phyloP scores from a whole-genome alignment of 2,113 vertebrate species.

The Neotragus pygmaeus region DNA sequence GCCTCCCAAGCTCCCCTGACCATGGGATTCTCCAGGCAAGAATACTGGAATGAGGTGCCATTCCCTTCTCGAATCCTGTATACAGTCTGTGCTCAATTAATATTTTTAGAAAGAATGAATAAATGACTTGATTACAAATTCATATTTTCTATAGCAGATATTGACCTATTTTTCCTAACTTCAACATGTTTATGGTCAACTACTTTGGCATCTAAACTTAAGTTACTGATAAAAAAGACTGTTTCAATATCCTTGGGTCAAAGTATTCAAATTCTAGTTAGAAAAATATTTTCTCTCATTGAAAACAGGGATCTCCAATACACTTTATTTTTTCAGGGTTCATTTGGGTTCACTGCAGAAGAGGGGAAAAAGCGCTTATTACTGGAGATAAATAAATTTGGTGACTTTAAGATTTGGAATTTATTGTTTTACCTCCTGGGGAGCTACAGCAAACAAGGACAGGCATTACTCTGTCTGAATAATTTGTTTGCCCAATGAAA shows the following conservation, averaged over 20 bases:
- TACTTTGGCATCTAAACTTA: not conserved
- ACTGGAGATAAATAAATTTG: conserved; percentile 53
- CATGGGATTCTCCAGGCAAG: not conserved
- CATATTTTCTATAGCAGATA: not conserved
- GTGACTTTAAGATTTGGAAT: conserved; percentile 52
- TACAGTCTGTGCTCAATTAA: not conserved
- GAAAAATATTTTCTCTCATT: not conserved
- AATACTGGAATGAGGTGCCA: not conserved
- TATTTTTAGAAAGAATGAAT: not conserved
- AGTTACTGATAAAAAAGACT: not conserved
- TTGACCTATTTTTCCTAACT: not conserved
- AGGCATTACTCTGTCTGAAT: conserved; percentile 62
- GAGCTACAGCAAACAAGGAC: conserved; percentile 47
- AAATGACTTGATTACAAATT: not conserved
- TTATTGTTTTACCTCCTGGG: conserved; percentile 53
- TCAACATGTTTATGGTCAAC: not conserved
- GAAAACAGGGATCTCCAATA: conserved; percentile 6
- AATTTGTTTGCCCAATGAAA: conserved; percentile 48
- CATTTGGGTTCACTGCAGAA: conserved; percentile 29
- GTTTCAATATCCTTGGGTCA: not conserved
- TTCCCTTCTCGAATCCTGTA: not conserved
- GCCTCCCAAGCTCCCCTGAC: not conserved
- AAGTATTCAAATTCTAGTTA: not conserved
- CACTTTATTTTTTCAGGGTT: conserved; percentile 31
- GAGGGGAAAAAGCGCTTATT: conserved; percentile 14